These are phyloP conservation scores for Tribolium freemani DNA, from an alignment of 2,888 invertebrate genomes.

Conservation along the genomic window DNA sequence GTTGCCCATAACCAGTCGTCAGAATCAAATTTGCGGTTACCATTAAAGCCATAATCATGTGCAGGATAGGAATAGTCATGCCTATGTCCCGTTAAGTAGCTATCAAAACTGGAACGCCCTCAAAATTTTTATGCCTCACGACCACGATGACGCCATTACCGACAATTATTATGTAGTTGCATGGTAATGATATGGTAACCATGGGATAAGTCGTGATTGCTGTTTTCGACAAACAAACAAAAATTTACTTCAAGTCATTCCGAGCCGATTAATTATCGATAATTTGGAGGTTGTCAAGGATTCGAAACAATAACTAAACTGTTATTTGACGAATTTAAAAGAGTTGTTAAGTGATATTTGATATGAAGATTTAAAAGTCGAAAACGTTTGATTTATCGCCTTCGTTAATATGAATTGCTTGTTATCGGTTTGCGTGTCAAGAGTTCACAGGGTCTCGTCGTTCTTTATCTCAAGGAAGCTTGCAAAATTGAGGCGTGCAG, in stretches of 20 bases:
- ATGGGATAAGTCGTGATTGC: not conserved
- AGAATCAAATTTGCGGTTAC: not conserved
- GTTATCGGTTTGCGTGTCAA: slow-evolving; percentile 3
- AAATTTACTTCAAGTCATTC: not conserved
- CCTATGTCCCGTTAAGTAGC: not conserved
- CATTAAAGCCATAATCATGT: not conserved
- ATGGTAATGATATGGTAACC: not conserved
- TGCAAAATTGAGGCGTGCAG: not conserved
- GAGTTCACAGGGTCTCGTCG: not conserved
- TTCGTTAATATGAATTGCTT: not conserved
- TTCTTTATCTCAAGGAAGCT: slow-evolving; percentile 2
- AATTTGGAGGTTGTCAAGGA: no score
- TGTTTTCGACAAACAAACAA: not conserved
- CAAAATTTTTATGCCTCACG: slow-evolving; percentile 18
- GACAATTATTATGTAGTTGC: slow-evolving; percentile 5
- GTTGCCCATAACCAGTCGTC: not conserved
- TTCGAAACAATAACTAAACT: no score
- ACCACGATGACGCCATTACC: slow-evolving; percentile 12
- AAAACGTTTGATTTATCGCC: not conserved
- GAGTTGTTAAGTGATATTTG: not conserved
- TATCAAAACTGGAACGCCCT: slow-evolving; percentile 6
- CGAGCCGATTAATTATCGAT: no score
- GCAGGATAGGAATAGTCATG: no score
- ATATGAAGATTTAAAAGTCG: not conserved
- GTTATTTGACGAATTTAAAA: not conserved